These are phyloP conservation scores for Apeira syringaria DNA, from an alignment of 2,888 invertebrate species.

Conservation along the genomic window DNA sequence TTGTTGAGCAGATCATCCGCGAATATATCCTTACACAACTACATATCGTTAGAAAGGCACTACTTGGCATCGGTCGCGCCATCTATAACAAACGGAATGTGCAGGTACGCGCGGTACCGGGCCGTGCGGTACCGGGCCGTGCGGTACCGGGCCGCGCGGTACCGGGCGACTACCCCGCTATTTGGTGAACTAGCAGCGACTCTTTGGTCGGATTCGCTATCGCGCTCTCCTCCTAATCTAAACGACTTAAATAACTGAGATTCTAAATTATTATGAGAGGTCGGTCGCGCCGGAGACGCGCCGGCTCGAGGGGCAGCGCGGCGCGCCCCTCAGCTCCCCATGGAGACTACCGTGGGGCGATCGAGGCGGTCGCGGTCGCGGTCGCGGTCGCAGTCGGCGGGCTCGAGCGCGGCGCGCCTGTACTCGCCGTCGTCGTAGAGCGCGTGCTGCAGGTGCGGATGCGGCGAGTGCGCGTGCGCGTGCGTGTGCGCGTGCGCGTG, in stretches of 20 bases:
- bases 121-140: no score
- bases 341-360: constrained; percentile 79
- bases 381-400: no score
- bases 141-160: no score
- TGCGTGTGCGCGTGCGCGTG: constrained; percentile 33
- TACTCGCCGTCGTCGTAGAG: constrained; percentile 53
- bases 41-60: constrained; percentile 13
- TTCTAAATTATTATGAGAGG: constrained; percentile 37
- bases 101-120: no score
- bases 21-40: constrained; percentile 10
- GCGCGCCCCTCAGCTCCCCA: constrained; percentile 66
- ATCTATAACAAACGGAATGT: not conserved
- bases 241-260: constrained; percentile 59
- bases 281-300: not conserved
- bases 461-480: constrained; percentile 32
- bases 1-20: constrained; percentile 18
- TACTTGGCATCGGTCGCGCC: constrained; percentile 52
- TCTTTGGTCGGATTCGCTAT: constrained; percentile 34
- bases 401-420: constrained; percentile 51
- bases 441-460: constrained; percentile 36
- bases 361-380: constrained; percentile 75
- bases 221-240: constrained; percentile 21
- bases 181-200: constrained; percentile 61
- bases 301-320: constrained; percentile 1
- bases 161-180: constrained; percentile 26